Conservation (phyloP, 2,113 vertebrate genomes). For the Brachypteracias leptosomus region DNA sequence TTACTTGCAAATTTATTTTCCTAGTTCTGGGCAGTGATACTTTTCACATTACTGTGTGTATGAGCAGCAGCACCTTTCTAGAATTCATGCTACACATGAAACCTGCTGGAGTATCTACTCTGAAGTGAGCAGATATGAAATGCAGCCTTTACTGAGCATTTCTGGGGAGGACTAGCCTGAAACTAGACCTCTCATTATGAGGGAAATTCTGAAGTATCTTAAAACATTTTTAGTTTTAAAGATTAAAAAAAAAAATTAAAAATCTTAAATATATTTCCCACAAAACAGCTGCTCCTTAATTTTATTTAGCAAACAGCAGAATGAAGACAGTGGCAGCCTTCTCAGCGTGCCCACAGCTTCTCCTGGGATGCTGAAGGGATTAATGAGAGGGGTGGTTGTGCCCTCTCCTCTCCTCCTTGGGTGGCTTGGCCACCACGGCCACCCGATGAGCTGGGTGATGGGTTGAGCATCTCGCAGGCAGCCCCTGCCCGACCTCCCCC, state of each 20-base stretch:
- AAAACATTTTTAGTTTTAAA: slow-evolving; percentile 3
- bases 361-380: background rate
- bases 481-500: background rate
- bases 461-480: background rate
- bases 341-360: background rate
- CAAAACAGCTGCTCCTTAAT: slow-evolving; percentile 12
- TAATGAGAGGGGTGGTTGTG: background rate
- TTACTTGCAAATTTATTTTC: background rate
- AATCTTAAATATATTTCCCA: background rate
- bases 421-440: background rate
- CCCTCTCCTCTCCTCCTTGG: background rate
- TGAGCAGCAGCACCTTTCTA: background rate
- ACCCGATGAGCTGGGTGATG: background rate
- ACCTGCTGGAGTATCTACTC: background rate
- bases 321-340: background rate
- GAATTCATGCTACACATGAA: background rate
- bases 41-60: accelerated
- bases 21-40: background rate
- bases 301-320: slow-evolving; percentile 42
- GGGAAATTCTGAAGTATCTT: background rate
- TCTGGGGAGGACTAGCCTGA: background rate
- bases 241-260: background rate
- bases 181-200: background rate
- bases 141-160: background rate
- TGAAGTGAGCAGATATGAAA: background rate